Base-by-base conservation (phyloP, 2,888 invertebrate species). In the Itoplectis maculator region DNA sequence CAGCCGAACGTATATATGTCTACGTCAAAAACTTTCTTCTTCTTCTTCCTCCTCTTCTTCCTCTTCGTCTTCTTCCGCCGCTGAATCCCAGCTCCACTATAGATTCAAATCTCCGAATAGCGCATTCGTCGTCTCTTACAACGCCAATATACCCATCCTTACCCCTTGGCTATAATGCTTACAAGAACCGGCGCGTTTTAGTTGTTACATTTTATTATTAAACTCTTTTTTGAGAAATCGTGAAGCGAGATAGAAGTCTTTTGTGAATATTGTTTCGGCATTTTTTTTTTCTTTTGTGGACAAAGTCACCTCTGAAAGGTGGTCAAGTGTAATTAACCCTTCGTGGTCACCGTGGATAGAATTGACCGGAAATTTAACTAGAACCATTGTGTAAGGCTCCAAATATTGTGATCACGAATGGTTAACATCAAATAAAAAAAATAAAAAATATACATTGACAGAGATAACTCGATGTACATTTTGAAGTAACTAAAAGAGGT, bases 1-100 rank as follows among this genome's bases (percentile, higher is more conserved):
- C 72, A 66, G 20, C 37, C 47, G 8, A 66, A 37, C 65, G 45
- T 72, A 56, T 72, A 59, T 72, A 65, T 51, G 54, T 54, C 65
- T 72, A 61, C 51, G 65, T 72, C 59, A 72, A 66, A 72, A 78
- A 54, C 40, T 40, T 72, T 72, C 47, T 59, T 72, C 47, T 59
- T 72, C 56, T 15, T 63, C 56, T 65, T 23, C 23, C 5, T 29
- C 29, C 5, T 29, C 47, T 59, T 72, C 47, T 59, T 72, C 56
- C 11, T n/a, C n/a, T n/a, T n/a, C n/a, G n/a, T 72, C 47, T 59
- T 72, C 47, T 59, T 72, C 56, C 11, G 51, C 56, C 54, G n/a
- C 23, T 9, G 42, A 15, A 59, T 59, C 59, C 59, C 35, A 9
- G 54, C 51, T 40, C 20, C 37, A 20, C 63, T 35, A 11, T 40